Evolutionary conservation across 2,797 vertebrate species (phyloP).

Genomic region (Taeniopygia guttata): DNA sequence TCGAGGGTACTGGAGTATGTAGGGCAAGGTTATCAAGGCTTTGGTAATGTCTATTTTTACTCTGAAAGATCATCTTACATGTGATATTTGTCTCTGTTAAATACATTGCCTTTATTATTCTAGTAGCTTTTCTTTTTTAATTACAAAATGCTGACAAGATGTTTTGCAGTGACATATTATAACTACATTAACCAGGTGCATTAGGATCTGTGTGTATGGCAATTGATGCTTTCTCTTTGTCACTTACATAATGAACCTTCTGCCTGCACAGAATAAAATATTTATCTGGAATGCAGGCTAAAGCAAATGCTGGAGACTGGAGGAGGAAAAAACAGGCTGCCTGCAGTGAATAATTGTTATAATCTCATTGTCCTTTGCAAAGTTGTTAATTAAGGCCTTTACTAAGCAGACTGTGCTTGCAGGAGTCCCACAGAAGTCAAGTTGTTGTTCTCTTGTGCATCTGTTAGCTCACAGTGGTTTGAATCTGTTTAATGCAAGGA

Average conservation of each 20-base stretch:
- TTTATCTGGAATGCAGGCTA: slow-evolving; percentile 53
- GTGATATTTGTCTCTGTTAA: slow-evolving; percentile 36
- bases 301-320: slow-evolving; percentile 34
- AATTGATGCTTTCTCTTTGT: slow-evolving; percentile 55
- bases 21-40: slow-evolving; percentile 53
- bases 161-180: slow-evolving; percentile 53
- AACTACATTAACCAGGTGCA: slow-evolving; percentile 61
- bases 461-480: not conserved
- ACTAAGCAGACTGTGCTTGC: slow-evolving; percentile 56
- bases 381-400: slow-evolving; percentile 67
- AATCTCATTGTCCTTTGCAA: slow-evolving; percentile 65
- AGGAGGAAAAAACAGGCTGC: slow-evolving; percentile 38
- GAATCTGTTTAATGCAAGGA: not conserved
- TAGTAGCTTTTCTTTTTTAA: slow-evolving; percentile 55
- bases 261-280: slow-evolving; percentile 60
- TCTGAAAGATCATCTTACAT: slow-evolving; percentile 34
- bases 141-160: slow-evolving; percentile 55
- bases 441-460: slow-evolving; percentile 10
- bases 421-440: slow-evolving; percentile 47
- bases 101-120: slow-evolving; percentile 32
- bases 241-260: slow-evolving; percentile 61
- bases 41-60: slow-evolving; percentile 9
- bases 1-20: slow-evolving; percentile 39
- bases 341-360: slow-evolving; percentile 66
- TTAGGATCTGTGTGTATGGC: slow-evolving; percentile 33